Percentiles rank a stretch among this genome's conserved stretches.
Evolutionary conservation across 2,797 vertebrate species (phyloP).

Genomic region (Cossypha heuglini): DNA sequence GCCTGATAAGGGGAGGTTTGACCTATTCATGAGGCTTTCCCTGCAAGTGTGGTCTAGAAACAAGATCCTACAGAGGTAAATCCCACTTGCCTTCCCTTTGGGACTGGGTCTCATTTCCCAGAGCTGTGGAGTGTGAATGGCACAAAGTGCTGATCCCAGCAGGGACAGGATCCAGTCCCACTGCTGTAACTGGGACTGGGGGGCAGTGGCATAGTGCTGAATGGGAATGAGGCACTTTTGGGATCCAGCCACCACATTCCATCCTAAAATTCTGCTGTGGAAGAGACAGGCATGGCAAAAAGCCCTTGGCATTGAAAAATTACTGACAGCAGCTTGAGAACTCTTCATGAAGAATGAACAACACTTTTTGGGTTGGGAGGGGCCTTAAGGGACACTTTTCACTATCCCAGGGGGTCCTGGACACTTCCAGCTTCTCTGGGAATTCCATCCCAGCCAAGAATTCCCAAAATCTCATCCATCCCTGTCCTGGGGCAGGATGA

Average conservation of each 20-base stretch:
- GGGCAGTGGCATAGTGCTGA: background rate
- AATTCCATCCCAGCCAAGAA: background rate
- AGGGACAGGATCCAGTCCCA: background rate
- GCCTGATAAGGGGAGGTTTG: background rate
- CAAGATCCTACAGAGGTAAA: background rate
- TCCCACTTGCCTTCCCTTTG: background rate
- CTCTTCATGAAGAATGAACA: background rate
- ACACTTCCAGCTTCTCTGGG: background rate
- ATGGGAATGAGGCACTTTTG: accelerated
- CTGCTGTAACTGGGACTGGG: accelerated
- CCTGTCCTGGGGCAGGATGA: accelerated
- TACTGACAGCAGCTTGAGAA: background rate
- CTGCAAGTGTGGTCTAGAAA: background rate
- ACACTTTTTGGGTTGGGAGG: accelerated
- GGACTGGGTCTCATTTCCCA: no score
- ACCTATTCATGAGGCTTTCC: background rate
- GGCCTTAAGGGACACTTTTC: background rate
- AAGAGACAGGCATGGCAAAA: background rate
- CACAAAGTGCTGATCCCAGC: accelerated
- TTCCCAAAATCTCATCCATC: accelerated
- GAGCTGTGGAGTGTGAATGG: background rate
- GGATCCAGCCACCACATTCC: background rate
- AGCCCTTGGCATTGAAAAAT: background rate
- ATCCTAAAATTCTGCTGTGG: background rate
- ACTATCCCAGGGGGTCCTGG: background rate